Percentiles rank a stretch among this genome's conserved stretches.
Evolutionary conservation across 2,113 vertebrate genomes (phyloP).

Genomic region (Saguinus midas): DNA sequence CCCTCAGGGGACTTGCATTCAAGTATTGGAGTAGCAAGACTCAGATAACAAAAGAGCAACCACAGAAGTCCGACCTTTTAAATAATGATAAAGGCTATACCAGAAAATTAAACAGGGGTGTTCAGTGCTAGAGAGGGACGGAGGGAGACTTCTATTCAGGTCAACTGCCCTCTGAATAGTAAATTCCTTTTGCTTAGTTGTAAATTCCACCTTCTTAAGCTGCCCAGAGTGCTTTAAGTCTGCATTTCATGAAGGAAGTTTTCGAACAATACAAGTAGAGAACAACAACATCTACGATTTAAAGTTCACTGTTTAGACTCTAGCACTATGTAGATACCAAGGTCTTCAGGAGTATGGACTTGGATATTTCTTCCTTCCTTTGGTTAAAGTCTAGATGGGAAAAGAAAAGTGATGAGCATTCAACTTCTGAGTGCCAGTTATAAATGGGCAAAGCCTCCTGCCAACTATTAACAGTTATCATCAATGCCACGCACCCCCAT

Average conservation of each 20-base stretch:
- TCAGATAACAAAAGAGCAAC: neutral
- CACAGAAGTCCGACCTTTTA: neutral
- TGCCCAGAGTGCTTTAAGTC: conserved; percentile 22
- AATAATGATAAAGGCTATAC: neutral
- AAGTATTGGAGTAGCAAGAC: neutral
- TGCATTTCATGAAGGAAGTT: neutral
- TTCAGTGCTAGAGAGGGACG: neutral
- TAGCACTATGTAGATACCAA: neutral
- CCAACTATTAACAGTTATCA: neutral
- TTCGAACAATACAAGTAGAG: neutral
- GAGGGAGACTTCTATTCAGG: neutral
- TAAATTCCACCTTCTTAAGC: conserved; percentile 14
- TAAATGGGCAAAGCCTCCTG: neutral
- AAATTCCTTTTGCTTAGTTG: neutral
- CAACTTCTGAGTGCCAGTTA: neutral
- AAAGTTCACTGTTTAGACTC: neutral
- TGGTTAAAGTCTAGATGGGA: neutral
- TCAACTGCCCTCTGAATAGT: neutral
- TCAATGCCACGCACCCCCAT: too few relatives aligned
- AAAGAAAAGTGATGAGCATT: neutral
- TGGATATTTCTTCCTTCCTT: conserved; percentile 17
- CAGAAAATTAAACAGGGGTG: neutral
- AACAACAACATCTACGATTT: neutral
- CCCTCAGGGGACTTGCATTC: neutral
- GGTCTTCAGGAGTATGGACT: neutral